Percentiles rank a stretch among this genome's conserved stretches.
phyloP scores from a whole-genome alignment of 2,888 invertebrate genomes.

The Gibbula magus region DNA sequence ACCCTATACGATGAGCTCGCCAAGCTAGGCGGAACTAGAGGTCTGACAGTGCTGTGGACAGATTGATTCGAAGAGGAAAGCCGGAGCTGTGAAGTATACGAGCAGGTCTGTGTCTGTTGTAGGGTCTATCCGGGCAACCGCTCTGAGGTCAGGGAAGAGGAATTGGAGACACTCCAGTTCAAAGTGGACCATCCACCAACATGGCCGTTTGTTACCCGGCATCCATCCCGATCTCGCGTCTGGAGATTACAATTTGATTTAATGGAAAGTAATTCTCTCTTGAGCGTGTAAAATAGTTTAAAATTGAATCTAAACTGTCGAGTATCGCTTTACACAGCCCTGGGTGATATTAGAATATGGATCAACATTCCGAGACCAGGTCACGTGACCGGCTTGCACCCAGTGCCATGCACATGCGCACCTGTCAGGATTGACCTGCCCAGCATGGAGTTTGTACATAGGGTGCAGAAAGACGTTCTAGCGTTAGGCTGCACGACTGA shows the following conservation, averaged over 20 bases:
- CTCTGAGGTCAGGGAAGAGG: not conserved
- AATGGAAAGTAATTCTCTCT: constrained; percentile 5
- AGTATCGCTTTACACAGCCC: constrained; percentile 7
- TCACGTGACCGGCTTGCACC: not conserved
- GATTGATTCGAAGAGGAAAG: no score
- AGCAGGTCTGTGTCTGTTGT: not conserved
- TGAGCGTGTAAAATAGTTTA: constrained; percentile 15
- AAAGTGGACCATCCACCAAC: constrained; percentile 5
- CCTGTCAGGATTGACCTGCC: not conserved
- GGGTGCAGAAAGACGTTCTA: not conserved
- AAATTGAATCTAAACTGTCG: not conserved
- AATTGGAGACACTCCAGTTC: not conserved
- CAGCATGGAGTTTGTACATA: not conserved
- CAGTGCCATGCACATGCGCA: constrained; percentile 1
- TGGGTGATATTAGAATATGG: constrained; percentile 5
- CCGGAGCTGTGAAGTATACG: not conserved
- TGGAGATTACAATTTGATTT: constrained; percentile 5
- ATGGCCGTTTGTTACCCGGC: constrained; percentile 13
- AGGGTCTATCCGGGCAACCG: not conserved
- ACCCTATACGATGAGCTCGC: no score
- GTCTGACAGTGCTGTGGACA: no score
- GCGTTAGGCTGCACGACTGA: not conserved
- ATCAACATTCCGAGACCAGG: not conserved
- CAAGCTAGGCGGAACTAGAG: no score
- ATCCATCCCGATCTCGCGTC: not conserved